phyloP scores from a whole-genome alignment of 2,797 vertebrate genomes.

The Coregonus sp. region DNA sequence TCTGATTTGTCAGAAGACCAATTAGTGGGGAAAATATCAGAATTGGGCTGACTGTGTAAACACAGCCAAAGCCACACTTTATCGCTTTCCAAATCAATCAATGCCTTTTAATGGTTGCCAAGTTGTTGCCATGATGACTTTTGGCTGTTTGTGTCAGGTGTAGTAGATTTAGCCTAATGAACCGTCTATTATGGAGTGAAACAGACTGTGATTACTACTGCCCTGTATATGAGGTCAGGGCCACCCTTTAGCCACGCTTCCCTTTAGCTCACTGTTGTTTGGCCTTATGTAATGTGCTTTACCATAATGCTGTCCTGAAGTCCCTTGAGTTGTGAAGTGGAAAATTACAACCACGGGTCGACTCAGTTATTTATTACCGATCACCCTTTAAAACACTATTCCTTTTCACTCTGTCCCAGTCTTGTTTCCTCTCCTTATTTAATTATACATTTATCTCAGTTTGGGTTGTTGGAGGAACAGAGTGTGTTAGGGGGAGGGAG shows the following conservation, averaged over 20 bases:
- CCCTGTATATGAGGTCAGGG: background rate
- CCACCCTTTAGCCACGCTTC: background rate
- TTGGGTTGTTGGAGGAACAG: background rate
- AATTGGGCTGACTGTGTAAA: no score
- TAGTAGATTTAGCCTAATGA: background rate
- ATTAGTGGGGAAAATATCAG: no score
- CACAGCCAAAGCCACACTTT: background rate
- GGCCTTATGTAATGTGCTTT: slow-evolving; percentile 37
- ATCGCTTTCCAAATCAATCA: background rate
- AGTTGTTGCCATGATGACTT: slow-evolving; percentile 1
- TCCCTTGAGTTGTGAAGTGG: slow-evolving; percentile 34
- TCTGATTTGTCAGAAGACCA: no score
- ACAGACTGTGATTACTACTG: background rate
- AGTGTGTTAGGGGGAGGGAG: background rate
- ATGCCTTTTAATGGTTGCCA: background rate
- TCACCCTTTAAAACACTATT: slow-evolving; percentile 43
- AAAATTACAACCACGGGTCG: slow-evolving; percentile 27
- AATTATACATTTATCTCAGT: background rate
- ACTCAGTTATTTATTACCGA: slow-evolving; percentile 42
- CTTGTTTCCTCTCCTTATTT: background rate
- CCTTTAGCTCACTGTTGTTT: background rate
- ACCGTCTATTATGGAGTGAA: background rate
- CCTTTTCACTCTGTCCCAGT: slow-evolving; percentile 9
- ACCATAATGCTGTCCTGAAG: slow-evolving; percentile 25
- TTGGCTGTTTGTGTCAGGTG: background rate